Conservation (phyloP, 2,888 invertebrate genomes). For the Hypercompe scribonia region DNA sequence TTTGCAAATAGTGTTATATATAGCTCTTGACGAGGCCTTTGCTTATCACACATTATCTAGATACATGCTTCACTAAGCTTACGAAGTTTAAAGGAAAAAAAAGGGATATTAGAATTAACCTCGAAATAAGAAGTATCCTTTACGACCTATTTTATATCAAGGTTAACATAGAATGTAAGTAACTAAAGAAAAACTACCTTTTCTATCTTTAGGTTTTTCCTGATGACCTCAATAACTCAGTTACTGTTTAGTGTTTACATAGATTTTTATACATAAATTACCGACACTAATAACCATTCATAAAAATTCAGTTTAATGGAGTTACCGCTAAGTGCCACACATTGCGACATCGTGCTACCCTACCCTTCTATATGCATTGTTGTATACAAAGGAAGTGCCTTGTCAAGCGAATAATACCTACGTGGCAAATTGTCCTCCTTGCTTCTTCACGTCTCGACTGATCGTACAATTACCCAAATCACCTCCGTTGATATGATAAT, state of each 20-base stretch:
- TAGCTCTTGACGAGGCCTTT: neutral
- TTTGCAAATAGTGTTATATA: neutral
- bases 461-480: conserved; percentile 53
- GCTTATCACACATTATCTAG: too few relatives aligned
- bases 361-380: conserved; percentile 41
- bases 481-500: conserved; percentile 47
- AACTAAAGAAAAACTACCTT: too few relatives aligned
- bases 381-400: conserved; percentile 65
- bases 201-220: too few relatives aligned
- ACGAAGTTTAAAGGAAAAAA: too few relatives aligned
- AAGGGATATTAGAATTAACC: too few relatives aligned
- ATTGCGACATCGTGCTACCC: conserved; percentile 30
- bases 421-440: conserved; percentile 65
- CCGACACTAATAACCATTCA: neutral
- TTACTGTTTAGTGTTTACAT: neutral
- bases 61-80: too few relatives aligned
- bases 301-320: conserved; percentile 16
- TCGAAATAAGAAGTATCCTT: too few relatives aligned
- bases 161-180: neutral
- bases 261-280: neutral
- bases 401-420: conserved; percentile 66
- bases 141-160: neutral
- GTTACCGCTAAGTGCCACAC: conserved; percentile 15
- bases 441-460: conserved; percentile 44
- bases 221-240: neutral